Percentiles rank a stretch among this genome's conserved stretches.
phyloP scores from a whole-genome alignment of 2,888 invertebrate species.

The Strigamia maritima region DNA sequence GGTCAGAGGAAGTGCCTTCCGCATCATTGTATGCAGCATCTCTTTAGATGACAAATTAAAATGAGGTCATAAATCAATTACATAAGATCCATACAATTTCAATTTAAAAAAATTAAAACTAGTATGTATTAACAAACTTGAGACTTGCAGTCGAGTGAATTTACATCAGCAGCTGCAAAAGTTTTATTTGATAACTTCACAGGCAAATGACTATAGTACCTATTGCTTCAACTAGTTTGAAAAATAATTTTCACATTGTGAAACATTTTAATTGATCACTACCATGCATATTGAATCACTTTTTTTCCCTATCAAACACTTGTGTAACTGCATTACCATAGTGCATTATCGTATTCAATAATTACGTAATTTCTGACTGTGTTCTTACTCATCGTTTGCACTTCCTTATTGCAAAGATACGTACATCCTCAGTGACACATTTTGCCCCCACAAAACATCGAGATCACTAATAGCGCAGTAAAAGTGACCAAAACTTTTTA shows the following conservation, averaged over 20 bases:
- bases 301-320: not conserved
- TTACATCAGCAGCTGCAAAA: not conserved
- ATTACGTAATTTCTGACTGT: slow-evolving; percentile 18
- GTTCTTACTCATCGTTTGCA: not conserved
- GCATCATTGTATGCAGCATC: not conserved
- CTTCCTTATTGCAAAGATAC: not conserved
- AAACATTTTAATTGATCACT: too few species aligned
- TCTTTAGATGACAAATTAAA: not conserved
- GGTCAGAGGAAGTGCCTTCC: not conserved
- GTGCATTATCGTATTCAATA: not conserved
- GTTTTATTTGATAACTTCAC: not conserved
- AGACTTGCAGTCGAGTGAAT: slow-evolving; percentile 10
- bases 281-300: too few species aligned
- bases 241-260: too few species aligned
- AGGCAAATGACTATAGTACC: not conserved
- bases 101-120: not conserved
- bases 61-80: not conserved
- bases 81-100: not conserved
- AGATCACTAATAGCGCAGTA: not conserved
- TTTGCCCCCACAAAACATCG: not conserved
- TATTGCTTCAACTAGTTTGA: not conserved
- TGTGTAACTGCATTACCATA: too few species aligned
- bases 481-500: not conserved
- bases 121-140: not conserved
- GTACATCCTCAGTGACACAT: not conserved